Base-by-base conservation (phyloP, 2,797 vertebrate genomes). In the Ambastaia sidthimunki region DNA sequence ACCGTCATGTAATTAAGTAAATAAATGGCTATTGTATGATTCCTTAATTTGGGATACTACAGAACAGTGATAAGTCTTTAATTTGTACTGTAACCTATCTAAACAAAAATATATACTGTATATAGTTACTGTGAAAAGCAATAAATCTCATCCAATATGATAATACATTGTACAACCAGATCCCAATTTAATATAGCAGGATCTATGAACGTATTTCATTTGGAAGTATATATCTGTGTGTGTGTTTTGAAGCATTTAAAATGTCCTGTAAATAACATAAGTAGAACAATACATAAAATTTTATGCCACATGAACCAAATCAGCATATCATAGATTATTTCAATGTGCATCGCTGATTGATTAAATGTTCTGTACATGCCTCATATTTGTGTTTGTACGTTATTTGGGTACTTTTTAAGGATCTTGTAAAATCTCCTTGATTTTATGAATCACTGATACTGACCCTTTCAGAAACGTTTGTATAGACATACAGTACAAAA, bases 251-350 rank as follows among this genome's bases (percentile, higher is more conserved):
- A 90, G 86, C 70, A 87, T 88, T 86, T 88, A 87, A 76, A 82
- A 89, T 89, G 88, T 86, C 87, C 21, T 57, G 83, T 89, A 84
- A 90, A 89, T 91, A 90, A 92, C 87, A 88, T 86, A 15, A 78
- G 84, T 80, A 85, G 83, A 63, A 79, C 68, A 89, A 87, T 88
- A 88, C 87, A 87, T 83, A 3, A 44, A 85, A 65, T 82, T 85
- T 85, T 73, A 91, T 89, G 89, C 88, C 82, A 85, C 87, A 83
- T 74, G 19, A 90, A 89, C 85, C 83, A 57, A 62, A 92, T 88
- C 90, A 84, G 85, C 71, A 72, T 84, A 85, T 87, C 65, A 34
- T 72, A 76, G 80, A 84, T 7, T 80, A 78, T 83, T 87, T 81
- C 67, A 15, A 37, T 21, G 77, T 85, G 76, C 31, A 81, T 50